phyloP scores from a whole-genome alignment of 2,113 vertebrate species.

The Bungarus multicinctus region DNA sequence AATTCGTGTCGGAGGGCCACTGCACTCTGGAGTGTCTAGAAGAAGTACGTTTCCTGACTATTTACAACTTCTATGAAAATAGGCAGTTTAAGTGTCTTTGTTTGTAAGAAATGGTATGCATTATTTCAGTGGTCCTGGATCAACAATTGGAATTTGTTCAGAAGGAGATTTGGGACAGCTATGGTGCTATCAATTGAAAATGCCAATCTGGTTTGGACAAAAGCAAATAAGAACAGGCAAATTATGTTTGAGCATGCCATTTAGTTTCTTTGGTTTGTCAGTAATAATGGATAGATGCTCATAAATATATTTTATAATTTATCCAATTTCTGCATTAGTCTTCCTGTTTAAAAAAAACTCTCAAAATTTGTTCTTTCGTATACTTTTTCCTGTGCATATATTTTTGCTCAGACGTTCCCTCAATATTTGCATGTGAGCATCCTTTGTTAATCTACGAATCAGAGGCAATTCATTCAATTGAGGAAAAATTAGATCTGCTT shows the following conservation, averaged over 20 bases:
- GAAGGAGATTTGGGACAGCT: background rate
- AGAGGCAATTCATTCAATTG: background rate
- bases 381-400: background rate
- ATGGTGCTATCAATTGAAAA: background rate
- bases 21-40: constrained; percentile 84
- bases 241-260: background rate
- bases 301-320: background rate
- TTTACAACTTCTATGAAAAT: background rate
- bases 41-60: constrained; percentile 70
- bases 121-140: background rate
- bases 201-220: background rate
- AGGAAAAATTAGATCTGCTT: background rate
- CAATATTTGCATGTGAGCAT: background rate
- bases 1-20: constrained; percentile 83
- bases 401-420: background rate
- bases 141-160: background rate
- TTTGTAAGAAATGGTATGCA: constrained; percentile 24
- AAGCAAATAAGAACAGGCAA: background rate
- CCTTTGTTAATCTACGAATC: background rate
- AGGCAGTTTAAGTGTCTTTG: background rate
- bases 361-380: background rate
- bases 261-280: background rate
- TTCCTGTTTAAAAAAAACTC: background rate
- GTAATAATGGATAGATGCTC: background rate
- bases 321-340: background rate